phyloP scores from a whole-genome alignment of 2,888 invertebrate genomes.

The Resseliella maxima region DNA sequence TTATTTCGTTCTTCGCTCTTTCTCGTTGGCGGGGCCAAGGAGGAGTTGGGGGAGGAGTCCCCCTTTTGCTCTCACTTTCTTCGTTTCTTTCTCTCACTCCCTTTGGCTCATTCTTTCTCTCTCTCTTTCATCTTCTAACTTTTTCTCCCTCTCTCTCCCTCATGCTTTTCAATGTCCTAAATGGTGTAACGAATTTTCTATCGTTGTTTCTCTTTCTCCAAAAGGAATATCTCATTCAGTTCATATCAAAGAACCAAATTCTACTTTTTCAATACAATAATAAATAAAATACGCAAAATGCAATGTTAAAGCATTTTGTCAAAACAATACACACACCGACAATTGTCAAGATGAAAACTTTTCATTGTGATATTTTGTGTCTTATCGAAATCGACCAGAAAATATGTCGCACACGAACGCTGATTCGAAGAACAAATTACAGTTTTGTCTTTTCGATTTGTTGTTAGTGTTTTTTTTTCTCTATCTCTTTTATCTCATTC shows the following conservation, averaged over 20 bases:
- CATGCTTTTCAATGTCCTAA: too few species aligned
- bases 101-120: too few species aligned
- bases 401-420: conserved; percentile 48
- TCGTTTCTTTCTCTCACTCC: too few species aligned
- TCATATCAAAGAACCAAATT: not conserved
- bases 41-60: too few species aligned
- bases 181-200: not conserved
- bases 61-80: too few species aligned
- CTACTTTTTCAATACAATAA: conserved; percentile 17
- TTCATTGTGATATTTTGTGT: not conserved
- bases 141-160: too few species aligned
- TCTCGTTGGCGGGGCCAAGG: too few species aligned
- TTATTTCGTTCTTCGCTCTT: too few species aligned
- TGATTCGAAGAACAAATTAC: conserved; percentile 28
- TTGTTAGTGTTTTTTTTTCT: not conserved
- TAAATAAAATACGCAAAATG: not conserved
- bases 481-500: too few species aligned
- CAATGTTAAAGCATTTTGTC: conserved; percentile 1
- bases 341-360: conserved; percentile 44
- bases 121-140: too few species aligned
- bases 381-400: conserved; percentile 39
- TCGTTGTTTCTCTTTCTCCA: too few species aligned
- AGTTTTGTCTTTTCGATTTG: conserved; percentile 30
- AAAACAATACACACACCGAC: conserved; percentile 37
- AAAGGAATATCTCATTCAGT: not conserved